Evolutionary conservation across 2,797 vertebrate species (phyloP), one percentile per base, ranked within the genome.

Genomic region (Coracias cyanogaster): DNA sequence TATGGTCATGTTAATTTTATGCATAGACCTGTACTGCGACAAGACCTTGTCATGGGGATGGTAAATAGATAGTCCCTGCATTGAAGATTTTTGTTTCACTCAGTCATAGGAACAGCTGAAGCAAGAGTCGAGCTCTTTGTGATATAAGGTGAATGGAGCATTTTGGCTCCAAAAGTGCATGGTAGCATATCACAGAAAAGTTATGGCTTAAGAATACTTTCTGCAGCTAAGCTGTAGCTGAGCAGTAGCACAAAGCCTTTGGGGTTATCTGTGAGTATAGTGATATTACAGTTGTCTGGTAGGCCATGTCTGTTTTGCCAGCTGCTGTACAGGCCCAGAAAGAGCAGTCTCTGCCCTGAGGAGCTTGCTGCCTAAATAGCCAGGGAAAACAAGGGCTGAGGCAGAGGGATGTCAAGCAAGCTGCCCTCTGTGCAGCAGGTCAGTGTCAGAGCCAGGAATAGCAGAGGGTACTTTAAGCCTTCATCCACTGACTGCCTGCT

Each of bases 361-460:
- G 46, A 81, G 52, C 81, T 84, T 79, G 67, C 90, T 94, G 90
- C 93, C 71, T 92, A 95, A 97, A 96, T 95, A 95, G 83, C 69
- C 69, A 87, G 76, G 58, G 71, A 93, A 94, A 96, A 94, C 88
- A 95, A 78, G 92, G 78, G 15, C 54, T 85, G 64, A 84, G 64
- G 90, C 82, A 92, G 74, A 60, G 85, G 33, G 86, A 69, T 93
- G 83, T 96, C 92, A 96, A 55, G 52, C 52, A 82, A 74, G 57
- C 81, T 95, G 96, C 94, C 94, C 92, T 93, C 78, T 82, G 66
- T 82, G 83, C 88, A 82, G 88, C 88, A 90, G 95, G 95, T 97
- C 95, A 96, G 92, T 95, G 96, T 97, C 95, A 95, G 94, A 95
- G 91, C 90, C 95, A 94, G 93, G 86, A 96, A 96, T 96, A 96